These are phyloP conservation scores for Lithodes maja DNA, from an alignment of 2,888 invertebrate species.

Conservation along the genomic window DNA sequence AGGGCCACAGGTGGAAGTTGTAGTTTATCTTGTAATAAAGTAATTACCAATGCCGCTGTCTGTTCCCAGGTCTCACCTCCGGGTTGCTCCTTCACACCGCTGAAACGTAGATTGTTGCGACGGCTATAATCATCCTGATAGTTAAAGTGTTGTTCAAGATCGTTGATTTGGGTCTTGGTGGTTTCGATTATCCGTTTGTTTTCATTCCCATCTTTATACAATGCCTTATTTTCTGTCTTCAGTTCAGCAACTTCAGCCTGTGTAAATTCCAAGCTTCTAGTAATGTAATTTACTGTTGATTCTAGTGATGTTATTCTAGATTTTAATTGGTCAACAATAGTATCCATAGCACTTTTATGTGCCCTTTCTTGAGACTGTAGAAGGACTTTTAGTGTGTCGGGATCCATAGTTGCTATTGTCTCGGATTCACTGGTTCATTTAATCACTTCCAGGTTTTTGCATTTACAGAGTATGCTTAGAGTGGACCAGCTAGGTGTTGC, in stretches of 20 bases:
- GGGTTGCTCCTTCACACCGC: neutral
- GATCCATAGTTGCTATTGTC: conserved; percentile 8
- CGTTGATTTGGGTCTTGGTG: neutral
- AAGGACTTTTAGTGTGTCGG: conserved; percentile 19
- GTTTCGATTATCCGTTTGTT: neutral
- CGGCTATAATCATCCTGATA: conserved; percentile 18
- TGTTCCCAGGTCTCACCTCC: conserved; percentile 17
- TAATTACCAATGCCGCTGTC: conserved; percentile 13
- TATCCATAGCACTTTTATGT: conserved; percentile 5
- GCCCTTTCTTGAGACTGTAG: conserved; percentile 8
- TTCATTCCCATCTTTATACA: neutral
- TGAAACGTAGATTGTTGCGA: conserved; percentile 21
- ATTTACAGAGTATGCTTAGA: no score
- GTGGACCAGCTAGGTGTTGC: no score
- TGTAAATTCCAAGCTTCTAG: neutral
- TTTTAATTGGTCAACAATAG: conserved; percentile 6
- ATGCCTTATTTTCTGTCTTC: conserved; percentile 8
- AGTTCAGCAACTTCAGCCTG: conserved; percentile 12
- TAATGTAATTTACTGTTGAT: neutral
- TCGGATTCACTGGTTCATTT: no score
- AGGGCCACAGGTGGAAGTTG: conserved; percentile 13
- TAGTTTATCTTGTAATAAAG: conserved; percentile 10
- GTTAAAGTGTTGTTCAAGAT: conserved; percentile 5
- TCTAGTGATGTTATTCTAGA: neutral
- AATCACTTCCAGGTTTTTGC: no score